Conservation (phyloP, 2,113 vertebrate genomes). For the Atractosteus spatula region DNA sequence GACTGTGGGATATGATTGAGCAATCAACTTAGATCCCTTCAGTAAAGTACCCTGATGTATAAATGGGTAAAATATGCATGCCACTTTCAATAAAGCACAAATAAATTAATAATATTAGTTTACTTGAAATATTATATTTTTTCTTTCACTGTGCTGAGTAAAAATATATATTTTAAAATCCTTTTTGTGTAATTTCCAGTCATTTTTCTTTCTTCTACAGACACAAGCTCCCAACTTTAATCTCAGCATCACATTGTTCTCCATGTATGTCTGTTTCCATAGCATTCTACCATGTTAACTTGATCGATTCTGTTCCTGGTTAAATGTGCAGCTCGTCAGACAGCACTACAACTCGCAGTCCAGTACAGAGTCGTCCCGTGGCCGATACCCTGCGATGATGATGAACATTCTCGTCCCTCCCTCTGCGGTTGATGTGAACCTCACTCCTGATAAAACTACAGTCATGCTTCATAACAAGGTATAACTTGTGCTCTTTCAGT, state of each 20-base stretch:
- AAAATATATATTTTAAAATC: too few species aligned
- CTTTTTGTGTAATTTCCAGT: neutral
- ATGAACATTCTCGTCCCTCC: slow-evolving; percentile 79
- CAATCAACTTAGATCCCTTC: too few species aligned
- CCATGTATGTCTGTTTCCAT: neutral
- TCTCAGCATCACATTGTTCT: too few species aligned
- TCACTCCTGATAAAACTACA: slow-evolving; percentile 93
- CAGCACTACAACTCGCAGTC: slow-evolving; percentile 71
- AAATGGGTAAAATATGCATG: too few species aligned
- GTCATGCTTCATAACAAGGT: slow-evolving; percentile 93
- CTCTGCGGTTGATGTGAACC: slow-evolving; percentile 82
- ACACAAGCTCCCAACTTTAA: too few species aligned
- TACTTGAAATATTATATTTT: too few species aligned
- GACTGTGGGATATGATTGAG: too few species aligned
- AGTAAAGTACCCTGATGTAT: too few species aligned
- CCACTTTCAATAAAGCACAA: too few species aligned
- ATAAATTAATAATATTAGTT: too few species aligned
- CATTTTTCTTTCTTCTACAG: neutral
- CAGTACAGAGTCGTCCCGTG: slow-evolving; percentile 62
- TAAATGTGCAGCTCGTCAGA: slow-evolving; percentile 73
- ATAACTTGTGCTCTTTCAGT: neutral
- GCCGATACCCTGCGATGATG: slow-evolving; percentile 78
- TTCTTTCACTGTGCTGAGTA: too few species aligned
- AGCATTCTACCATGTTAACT: neutral
- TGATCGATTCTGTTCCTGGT: slow-evolving; percentile 2